Evolutionary conservation across 30 jellyfish, hydroid and myxozoan species (phyloP), one percentile per base, ranked within the genome.

Genomic region (Nemopilema nomurai): DNA sequence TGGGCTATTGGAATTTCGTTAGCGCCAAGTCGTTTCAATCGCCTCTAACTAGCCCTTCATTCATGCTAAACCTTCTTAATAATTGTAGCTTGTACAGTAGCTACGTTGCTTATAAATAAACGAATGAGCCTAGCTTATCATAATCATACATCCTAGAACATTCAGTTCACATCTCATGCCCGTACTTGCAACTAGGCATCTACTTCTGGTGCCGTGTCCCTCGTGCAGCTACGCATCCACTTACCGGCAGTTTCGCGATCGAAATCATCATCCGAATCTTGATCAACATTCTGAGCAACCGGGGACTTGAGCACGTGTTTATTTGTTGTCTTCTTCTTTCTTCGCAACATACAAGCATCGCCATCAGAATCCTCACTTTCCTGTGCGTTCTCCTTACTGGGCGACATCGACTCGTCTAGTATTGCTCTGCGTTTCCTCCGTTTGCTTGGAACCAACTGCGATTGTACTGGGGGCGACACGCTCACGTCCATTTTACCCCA

Each of bases 191-290:
- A n/a, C n/a, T n/a, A n/a, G n/a, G n/a, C n/a, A n/a, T n/a, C n/a
- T n/a, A n/a, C n/a, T n/a, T n/a, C n/a, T n/a, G n/a, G n/a, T n/a
- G n/a, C n/a, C n/a, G n/a, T n/a, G n/a, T n/a, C n/a, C n/a, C n/a
- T n/a, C n/a, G n/a, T n/a, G n/a, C n/a, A n/a, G n/a, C n/a, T 41
- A 41, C 6, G 13, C 57, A 41, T 41, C 6, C 9, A 13, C 69
- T 28, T 62, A 63, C 86, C 23, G 57, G 87, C 27, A 18, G 69
- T 8, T 22, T 51, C 87, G 29, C 70, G 22, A 23, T 74, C 93
- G 70, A 84, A 84, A 67, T 84, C 93, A 51, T 74, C 93, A 84
- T 84, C 93, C 4, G 93, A 84, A 18, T 71, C 69, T 65, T 25
- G 67, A 28, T 30, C 41, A 8, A 51, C 76, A 51, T 17, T 26